Evolutionary conservation across 2,113 vertebrate genomes (phyloP), one percentile per base, ranked within the genome.

Genomic region (Gambusia affinis): DNA sequence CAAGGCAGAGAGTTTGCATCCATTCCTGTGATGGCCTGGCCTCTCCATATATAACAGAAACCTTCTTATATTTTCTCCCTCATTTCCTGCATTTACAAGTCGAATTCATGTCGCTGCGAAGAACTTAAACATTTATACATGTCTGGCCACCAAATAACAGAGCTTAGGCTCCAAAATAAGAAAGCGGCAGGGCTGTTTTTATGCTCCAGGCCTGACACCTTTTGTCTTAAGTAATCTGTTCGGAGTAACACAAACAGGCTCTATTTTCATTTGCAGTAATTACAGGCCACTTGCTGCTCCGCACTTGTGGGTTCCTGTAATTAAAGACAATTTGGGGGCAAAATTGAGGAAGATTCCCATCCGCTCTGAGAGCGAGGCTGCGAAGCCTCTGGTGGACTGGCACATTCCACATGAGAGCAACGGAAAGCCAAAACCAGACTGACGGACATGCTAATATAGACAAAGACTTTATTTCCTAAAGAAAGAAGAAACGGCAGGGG

Each of bases 341-440:
- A 82, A 72, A 72, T 71, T 69, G 70, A 84, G 76, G 74, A 82
- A 83, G 88, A 90, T 82, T 91, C 85, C 85, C 90, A 88, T 78
- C 79, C 72, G 10, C 71, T 71, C 75, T 67, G 70, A 76, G 35
- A 8, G 60, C 5, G 27, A 76, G 42, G 67, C 83, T 60, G 1
- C 80, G 44, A 63, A 76, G 30, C 51, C 2, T 69, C 24, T 79
- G 84, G 82, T 78, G 81, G 80, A 69, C 68, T 44, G 77, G 73
- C 73, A 69, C 64, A 17, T 54, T 69, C 66, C 86, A 79, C 73
- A 2, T 35, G 42, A 73, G 74, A 42, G 57, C 54, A 65, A 31
- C 79, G 70, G 51, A 71, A 86, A 85, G 69, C 67, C 75, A 64
- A 57, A 70, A 66, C 64, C 68, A 64, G 63, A 71, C 44, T 0